A percentile compares a stretch with the other conserved stretches of the same genome.
Evolutionary conservation across 2,113 vertebrate genomes (phyloP).

Genomic region (Atlantisia rogersi): DNA sequence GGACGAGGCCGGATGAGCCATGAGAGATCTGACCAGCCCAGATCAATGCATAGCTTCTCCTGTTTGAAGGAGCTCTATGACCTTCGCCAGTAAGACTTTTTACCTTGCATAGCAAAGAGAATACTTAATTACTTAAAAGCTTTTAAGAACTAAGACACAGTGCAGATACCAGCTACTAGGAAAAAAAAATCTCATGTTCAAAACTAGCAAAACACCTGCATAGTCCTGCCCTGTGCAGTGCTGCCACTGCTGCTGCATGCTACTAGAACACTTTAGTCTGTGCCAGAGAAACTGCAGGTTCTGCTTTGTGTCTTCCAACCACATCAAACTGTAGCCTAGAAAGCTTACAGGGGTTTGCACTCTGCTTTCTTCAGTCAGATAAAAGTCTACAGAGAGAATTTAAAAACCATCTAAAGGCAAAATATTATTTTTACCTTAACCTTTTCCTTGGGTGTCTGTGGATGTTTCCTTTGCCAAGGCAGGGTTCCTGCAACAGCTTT

Average conservation of each 20-base stretch:
- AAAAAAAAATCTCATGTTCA: neutral
- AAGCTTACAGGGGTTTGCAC: neutral
- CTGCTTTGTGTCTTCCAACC: neutral
- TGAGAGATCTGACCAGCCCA: conserved; percentile 76
- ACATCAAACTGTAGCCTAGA: neutral
- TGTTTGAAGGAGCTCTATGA: conserved; percentile 92
- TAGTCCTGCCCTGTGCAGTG: neutral
- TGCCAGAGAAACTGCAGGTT: neutral
- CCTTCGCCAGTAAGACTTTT: conserved; percentile 84
- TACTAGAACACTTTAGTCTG: neutral
- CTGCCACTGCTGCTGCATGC: neutral
- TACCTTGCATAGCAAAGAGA: neutral
- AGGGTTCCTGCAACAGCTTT: neutral
- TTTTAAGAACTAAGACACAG: neutral
- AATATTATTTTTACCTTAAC: neutral
- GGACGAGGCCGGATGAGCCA: conserved; percentile 46
- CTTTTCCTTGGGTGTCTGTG: neutral
- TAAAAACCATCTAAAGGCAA: neutral
- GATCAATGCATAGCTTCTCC: conserved; percentile 83
- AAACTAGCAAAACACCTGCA: neutral
- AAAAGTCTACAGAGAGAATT: neutral
- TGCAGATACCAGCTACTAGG: neutral
- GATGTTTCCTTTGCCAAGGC: neutral
- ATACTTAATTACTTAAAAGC: neutral
- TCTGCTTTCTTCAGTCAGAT: neutral